phyloP scores from a whole-genome alignment of 2,888 invertebrate genomes.

The Epinotia nisella region DNA sequence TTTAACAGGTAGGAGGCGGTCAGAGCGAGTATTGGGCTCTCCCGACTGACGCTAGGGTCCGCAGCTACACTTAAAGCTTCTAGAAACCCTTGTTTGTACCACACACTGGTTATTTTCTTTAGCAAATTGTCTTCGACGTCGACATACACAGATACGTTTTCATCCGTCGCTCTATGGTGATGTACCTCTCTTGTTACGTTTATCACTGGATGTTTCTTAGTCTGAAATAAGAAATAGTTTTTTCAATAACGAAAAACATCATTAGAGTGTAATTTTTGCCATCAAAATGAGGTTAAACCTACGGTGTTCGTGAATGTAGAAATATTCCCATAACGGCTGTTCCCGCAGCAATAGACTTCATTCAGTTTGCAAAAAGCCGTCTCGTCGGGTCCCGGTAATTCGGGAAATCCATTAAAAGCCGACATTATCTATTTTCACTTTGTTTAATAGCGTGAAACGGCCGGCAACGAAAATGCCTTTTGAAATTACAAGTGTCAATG shows the following conservation, averaged over 20 bases:
- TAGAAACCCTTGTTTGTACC: constrained; percentile 90
- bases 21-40: constrained; percentile 81
- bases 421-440: constrained; percentile 68
- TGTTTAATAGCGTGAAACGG: constrained; percentile 41
- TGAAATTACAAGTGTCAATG: constrained; percentile 15
- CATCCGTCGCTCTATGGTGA: constrained; percentile 81
- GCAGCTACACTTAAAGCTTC: constrained; percentile 88
- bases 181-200: constrained; percentile 87
- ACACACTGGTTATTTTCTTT: constrained; percentile 90
- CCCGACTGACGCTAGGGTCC: constrained; percentile 78
- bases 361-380: constrained; percentile 86
- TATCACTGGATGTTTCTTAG: constrained; percentile 88
- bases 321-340: constrained; percentile 83
- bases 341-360: constrained; percentile 85
- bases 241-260: constrained; percentile 19
- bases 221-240: constrained; percentile 67
- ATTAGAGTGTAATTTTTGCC: neutral
- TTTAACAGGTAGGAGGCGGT: constrained; percentile 82
- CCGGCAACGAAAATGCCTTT: constrained; percentile 49
- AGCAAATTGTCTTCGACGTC: constrained; percentile 89
- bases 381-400: constrained; percentile 79
- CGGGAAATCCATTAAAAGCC: constrained; percentile 81
- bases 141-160: constrained; percentile 84
- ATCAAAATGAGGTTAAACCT: constrained; percentile 67
- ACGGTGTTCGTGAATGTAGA: constrained; percentile 85